These are phyloP conservation scores for Drosophila mayri DNA, from an alignment of 1,140 invertebrate species.

Conservation along the genomic window DNA sequence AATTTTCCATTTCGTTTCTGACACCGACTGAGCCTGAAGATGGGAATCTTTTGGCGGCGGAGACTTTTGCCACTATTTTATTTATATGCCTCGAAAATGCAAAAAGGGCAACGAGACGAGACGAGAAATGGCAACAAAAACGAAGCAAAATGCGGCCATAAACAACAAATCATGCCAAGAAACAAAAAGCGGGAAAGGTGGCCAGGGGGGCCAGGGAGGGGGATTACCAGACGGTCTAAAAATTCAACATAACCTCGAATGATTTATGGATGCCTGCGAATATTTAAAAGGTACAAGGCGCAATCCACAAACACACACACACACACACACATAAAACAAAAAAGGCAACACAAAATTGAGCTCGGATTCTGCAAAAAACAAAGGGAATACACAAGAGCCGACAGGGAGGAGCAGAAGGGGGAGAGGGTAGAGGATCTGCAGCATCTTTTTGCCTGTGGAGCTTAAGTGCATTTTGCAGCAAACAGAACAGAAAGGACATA, in stretches of 20 bases:
- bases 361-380: slow-evolving; percentile 47
- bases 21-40: slow-evolving; percentile 43
- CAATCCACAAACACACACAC: slow-evolving; percentile 33
- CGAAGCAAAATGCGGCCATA: slow-evolving; percentile 70
- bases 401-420: neutral
- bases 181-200: slow-evolving; percentile 9
- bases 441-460: slow-evolving; percentile 54
- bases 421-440: slow-evolving; percentile 17
- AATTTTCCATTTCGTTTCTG: slow-evolving; percentile 66
- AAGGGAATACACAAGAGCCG: slow-evolving; percentile 40
- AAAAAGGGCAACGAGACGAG: slow-evolving; percentile 46
- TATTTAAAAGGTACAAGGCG: slow-evolving; percentile 78
- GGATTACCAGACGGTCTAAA: slow-evolving; percentile 66
- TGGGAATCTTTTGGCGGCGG: slow-evolving; percentile 31
- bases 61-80: slow-evolving; percentile 72
- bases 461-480: slow-evolving; percentile 80
- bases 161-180: slow-evolving; percentile 81
- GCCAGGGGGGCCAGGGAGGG: neutral
- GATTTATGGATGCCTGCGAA: slow-evolving; percentile 81
- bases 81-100: slow-evolving; percentile 70
- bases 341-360: slow-evolving; percentile 42
- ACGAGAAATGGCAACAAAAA: slow-evolving; percentile 39
- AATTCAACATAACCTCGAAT: slow-evolving; percentile 83
- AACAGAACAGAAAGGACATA: slow-evolving; percentile 76
- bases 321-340: slow-evolving; percentile 18